Base-by-base conservation (phyloP, 2,113 vertebrate genomes). In the Amphiprion ocellaris region DNA sequence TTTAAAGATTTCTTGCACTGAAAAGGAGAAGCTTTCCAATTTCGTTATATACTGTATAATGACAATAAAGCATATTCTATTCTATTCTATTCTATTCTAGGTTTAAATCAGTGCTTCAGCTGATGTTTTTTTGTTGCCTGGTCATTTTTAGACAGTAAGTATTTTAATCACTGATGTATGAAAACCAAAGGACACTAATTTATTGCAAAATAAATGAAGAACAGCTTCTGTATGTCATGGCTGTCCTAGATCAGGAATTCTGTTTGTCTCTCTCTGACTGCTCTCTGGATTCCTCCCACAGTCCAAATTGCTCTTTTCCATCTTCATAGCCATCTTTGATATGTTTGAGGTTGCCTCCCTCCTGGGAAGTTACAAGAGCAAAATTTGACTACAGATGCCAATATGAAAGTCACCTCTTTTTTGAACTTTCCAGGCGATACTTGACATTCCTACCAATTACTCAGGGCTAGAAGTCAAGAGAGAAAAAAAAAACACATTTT, bases 271-370 rank as follows among this genome's bases (percentile, higher is more conserved):
- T 44, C 41, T 0, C 14, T 14, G 41, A 44, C 11, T 44, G 41
- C 11, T 4, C 71, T 68, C 70, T 62, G 21, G n/a, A 44, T 63
- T 59, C 12, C 41, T 15, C 12, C 41, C 41, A 12, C 41, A 65
- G 4, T 59, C 70, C 28, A 54, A 58, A 54, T 50, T 28, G 54
- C 53, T 79, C 46, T 47, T 41, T 53, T 82, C 39, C 62, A 69
- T 82, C 81, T 79, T 83, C 79, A 74, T 62, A 81, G 77, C 37
- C n/a, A 46, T 47, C 67, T 87, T 81, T 90, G 77, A 85, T 47
- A 67, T 65, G 53, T 83, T 52, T 79, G 58, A 85, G 52, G 59
- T 24, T 8, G 58, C 62, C 41, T 1, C 24, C 56, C 64, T 68
- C 62, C 59, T n/a, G 65, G 67, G 77, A 67, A 52, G 56, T 28